A percentile compares a stretch with the other conserved stretches of the same genome.
Evolutionary conservation across 1,140 invertebrate genomes (phyloP).

Genomic region (Trichonephila inaurata): DNA sequence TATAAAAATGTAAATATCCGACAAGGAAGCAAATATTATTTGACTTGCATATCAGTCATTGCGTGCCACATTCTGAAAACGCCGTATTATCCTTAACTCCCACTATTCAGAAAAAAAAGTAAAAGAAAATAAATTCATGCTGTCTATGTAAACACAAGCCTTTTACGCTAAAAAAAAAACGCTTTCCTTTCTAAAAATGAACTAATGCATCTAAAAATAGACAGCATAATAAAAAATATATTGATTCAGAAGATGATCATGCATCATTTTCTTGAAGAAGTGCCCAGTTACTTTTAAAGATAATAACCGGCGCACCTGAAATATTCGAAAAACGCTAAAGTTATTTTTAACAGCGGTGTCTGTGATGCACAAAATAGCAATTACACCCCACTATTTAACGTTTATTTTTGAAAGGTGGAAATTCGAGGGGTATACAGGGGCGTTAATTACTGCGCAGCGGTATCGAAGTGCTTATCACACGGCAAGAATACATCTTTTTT

Average conservation of each 20-base stretch:
- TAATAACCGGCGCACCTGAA: not conserved
- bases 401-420: constrained; percentile 32
- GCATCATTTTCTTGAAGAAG: constrained; percentile 17
- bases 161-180: too few relatives aligned
- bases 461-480: constrained; percentile 28
- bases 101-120: too few relatives aligned
- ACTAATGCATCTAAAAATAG: not conserved
- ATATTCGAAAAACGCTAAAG: not conserved
- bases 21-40: too few relatives aligned
- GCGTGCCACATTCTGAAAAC: too few relatives aligned
- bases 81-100: too few relatives aligned
- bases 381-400: constrained; percentile 14
- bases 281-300: not conserved
- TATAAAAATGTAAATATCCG: too few relatives aligned
- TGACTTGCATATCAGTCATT: too few relatives aligned
- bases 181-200: not conserved
- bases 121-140: too few relatives aligned
- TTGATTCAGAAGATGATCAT: not conserved
- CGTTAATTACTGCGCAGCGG: constrained; percentile 23
- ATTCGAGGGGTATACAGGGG: not conserved
- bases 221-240: not conserved
- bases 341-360: constrained; percentile 10
- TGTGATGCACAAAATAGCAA: constrained; percentile 37
- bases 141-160: too few relatives aligned
- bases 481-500: constrained; percentile 45